These are phyloP conservation scores for Microcebus lehilahytsara DNA, from an alignment of 2,113 vertebrate genomes.

Conservation along the genomic window DNA sequence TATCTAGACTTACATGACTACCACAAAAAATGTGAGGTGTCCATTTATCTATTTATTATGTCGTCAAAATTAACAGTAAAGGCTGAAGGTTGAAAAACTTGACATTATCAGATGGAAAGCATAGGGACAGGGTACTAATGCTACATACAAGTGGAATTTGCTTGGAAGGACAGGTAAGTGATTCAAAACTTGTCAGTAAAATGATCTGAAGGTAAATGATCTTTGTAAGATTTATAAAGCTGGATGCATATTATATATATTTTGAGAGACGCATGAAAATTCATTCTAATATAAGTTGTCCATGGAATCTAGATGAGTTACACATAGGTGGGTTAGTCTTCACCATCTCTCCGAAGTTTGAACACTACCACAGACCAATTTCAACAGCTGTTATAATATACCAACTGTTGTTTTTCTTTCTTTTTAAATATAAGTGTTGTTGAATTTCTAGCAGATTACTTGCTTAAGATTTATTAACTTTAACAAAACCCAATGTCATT, in stretches of 20 bases:
- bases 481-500: background rate
- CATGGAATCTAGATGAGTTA: too few relatives aligned
- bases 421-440: background rate
- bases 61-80: background rate
- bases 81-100: background rate
- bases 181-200: background rate
- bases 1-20: background rate
- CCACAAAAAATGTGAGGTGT: background rate
- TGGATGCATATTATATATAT: background rate
- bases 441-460: conserved; percentile 12
- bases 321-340: too few relatives aligned
- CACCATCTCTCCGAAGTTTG: background rate
- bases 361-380: background rate
- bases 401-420: background rate
- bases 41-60: background rate
- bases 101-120: background rate
- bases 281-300: background rate
- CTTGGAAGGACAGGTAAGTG: background rate
- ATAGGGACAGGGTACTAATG: background rate
- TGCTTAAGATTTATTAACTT: background rate
- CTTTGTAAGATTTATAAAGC: background rate
- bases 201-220: background rate
- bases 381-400: background rate
- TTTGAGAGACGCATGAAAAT: background rate
- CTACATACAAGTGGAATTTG: background rate